Evolutionary conservation across 2,888 invertebrate genomes (phyloP).

Genomic region (Himalopsyche kuldschensis): DNA sequence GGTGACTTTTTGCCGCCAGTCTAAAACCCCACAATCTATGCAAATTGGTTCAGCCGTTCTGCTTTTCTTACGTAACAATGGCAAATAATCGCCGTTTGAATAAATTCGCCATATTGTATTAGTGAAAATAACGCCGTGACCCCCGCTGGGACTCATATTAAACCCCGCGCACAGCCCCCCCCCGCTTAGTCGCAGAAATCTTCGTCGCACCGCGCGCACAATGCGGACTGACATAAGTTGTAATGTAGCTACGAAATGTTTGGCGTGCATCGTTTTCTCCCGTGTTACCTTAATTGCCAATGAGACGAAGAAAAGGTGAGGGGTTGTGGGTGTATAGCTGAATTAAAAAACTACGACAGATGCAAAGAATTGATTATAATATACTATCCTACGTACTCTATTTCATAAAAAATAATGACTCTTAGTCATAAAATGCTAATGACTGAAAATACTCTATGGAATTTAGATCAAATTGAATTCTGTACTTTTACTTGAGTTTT

Average conservation of each 20-base stretch:
- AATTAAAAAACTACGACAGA: neutral
- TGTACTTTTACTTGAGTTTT: too few species aligned
- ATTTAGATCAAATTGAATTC: too few species aligned
- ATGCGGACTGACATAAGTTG: slow-evolving; percentile 29
- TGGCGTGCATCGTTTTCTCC: neutral
- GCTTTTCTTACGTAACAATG: neutral
- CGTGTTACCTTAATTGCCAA: slow-evolving; percentile 34
- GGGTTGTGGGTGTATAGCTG: neutral
- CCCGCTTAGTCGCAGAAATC: slow-evolving; percentile 28
- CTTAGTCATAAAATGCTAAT: too few species aligned
- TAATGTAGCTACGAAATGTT: slow-evolving; percentile 14
- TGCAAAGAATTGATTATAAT: neutral
- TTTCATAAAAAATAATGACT: too few species aligned
- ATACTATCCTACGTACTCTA: too few species aligned
- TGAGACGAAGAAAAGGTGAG: neutral
- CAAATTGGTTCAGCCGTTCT: neutral
- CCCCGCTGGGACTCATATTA: slow-evolving; percentile 24
- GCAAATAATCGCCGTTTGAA: neutral
- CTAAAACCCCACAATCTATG: neutral
- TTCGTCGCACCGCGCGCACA: slow-evolving; percentile 1
- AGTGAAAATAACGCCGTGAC: slow-evolving; percentile 29
- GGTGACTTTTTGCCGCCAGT: too few species aligned
- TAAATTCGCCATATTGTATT: slow-evolving; percentile 33
- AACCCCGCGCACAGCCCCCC: neutral
- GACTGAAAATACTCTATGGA: too few species aligned